Evolutionary conservation across 2,113 vertebrate genomes (phyloP), one percentile per base, ranked within the genome.

Genomic region (Bathybates hornii): DNA sequence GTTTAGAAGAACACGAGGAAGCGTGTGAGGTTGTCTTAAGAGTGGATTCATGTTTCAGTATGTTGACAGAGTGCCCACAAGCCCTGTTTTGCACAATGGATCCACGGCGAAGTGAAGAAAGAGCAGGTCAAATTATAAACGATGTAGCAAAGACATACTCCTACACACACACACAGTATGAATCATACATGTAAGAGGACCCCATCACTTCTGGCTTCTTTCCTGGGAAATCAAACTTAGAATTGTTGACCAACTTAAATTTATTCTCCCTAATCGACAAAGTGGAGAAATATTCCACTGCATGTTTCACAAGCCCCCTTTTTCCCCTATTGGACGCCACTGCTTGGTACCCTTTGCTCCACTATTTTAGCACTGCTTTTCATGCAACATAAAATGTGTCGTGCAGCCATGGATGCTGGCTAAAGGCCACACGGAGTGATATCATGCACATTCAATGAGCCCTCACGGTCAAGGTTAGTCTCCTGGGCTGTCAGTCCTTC

Each of bases 331-430:
- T 81, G 90, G 81, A 89, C 17, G 14, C 82, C 29, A 56, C 61
- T 57, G 84, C 85, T 78, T 52, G 45, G 1, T 78, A 80, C 82
- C 54, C 71, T 87, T 52, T 79, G 54, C 82, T 86, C 41, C 17
- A 78, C 32, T 84, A 57, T 79, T 85, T 93, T 89, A 81, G 43
- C 66, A 36, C 78, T 27, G 71, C 68, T 90, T 91, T 85, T 80
- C 87, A 89, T 86, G 84, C 83, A 50, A 81, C 66, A 91, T 87
- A 56, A 92, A 94, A 94, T 85, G 93, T 89, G 90, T 91, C 86
- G 84, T 54, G 50, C 84, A 87, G 87, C 84, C 81, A 79, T 41
- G 50, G 48, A 29, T 24, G 66, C 57, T 94, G 91, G 91, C 91
- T 57, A 43, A 52, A 80, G 66, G 79, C 91, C 93, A 86, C 61